Conservation (phyloP, 2,113 vertebrate genomes). For the Oenanthe melanoleuca region DNA sequence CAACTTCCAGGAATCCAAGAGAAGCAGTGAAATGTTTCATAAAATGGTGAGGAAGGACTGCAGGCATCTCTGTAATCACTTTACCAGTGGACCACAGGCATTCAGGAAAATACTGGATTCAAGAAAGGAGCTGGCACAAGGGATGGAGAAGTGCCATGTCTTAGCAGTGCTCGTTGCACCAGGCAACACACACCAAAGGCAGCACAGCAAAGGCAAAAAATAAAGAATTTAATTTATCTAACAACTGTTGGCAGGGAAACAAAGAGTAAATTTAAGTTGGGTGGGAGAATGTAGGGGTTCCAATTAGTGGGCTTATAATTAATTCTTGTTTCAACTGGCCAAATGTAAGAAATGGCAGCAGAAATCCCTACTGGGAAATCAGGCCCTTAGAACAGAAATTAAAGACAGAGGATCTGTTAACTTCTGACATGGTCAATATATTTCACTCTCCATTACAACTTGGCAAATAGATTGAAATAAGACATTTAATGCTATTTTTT, state of each 20-base stretch:
- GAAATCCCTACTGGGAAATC: background rate
- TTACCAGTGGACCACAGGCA: conserved; percentile 42
- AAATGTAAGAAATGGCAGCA: background rate
- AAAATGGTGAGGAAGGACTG: background rate
- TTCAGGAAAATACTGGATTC: background rate
- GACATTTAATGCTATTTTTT: background rate
- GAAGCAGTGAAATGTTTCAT: background rate
- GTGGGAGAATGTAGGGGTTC: background rate
- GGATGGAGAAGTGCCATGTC: background rate
- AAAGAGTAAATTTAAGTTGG: background rate
- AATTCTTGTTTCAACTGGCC: background rate
- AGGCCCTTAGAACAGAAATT: background rate
- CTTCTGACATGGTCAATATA: background rate
- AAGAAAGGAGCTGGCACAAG: background rate
- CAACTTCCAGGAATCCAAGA: conserved; percentile 27
- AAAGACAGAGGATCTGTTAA: background rate
- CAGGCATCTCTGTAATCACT: background rate
- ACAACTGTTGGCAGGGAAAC: background rate
- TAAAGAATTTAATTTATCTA: background rate
- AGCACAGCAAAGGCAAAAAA: background rate
- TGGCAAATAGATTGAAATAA: background rate
- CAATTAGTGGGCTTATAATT: background rate
- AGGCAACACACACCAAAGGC: background rate
- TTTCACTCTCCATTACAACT: background rate
- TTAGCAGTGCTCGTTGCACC: background rate